Evolutionary conservation across 1,140 invertebrate genomes (phyloP), one percentile per base, ranked within the genome.

Genomic region (Trigoniulus corallinus): DNA sequence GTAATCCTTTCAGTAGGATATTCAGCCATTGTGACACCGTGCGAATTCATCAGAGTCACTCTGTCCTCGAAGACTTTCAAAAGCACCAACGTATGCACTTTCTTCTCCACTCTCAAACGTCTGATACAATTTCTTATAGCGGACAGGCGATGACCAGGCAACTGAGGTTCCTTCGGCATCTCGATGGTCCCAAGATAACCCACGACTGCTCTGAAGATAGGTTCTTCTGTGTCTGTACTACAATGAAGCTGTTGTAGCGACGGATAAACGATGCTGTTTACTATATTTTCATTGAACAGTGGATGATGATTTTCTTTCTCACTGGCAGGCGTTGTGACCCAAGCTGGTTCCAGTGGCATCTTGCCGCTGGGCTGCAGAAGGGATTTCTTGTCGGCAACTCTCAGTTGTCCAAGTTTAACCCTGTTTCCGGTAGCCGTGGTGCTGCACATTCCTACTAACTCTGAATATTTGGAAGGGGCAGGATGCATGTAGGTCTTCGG

Each of bases 101-200:
- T 78, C 66, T 91, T 86, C 61, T 95, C 91, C 43, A 89, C 78
- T 47, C 89, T 72, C 27, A 96, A 66, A 61, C 89, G 80, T 53
- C 86, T 76, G 20, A 96, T 89, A 60, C 89, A 92, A 50, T 80
- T 88, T 49, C 75, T 65, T 26, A 82, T 67, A 44, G 78, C 74
- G 64, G 78, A 68, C 22, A 75, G 57, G 4, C 66, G 57, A n/a
- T 66, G 80, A 44, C 77, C 79, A 0, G 83, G 75, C 47, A 61
- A 53, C 37, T 81, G 77, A 39, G 84, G 69, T 60, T 89, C 83
- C 63, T 84, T 82, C 0, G 89, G 89, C 72, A 92, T 92, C 68
- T 95, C 91, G 46, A 95, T 92, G 0, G 89, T 93, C 2, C 92
- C 91, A 44, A 95, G 72, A 65, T 95, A 96, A 0, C 91, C 89